Percentiles rank a stretch among this genome's conserved stretches.
Conservation (phyloP, 2,888 invertebrate species). For the Philonicus albiceps region DNA sequence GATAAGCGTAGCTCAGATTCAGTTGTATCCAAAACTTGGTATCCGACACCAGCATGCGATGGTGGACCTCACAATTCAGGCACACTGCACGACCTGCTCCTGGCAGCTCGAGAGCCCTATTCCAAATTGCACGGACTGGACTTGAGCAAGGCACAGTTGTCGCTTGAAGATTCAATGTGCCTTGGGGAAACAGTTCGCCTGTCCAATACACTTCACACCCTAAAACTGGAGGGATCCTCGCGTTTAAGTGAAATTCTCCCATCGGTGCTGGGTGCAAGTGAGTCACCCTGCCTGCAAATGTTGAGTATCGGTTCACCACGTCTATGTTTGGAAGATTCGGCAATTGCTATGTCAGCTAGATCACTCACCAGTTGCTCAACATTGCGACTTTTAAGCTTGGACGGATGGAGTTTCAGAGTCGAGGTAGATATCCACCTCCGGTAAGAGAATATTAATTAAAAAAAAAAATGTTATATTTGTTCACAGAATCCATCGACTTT, state of each 20-base stretch:
- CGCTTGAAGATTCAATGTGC: conserved; percentile 67
- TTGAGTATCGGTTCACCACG: conserved; percentile 67
- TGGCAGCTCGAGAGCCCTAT: conserved; percentile 63
- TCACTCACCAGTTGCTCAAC: conserved; percentile 62
- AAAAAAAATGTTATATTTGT: neutral
- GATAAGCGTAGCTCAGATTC: conserved; percentile 67
- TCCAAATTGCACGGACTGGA: conserved; percentile 67
- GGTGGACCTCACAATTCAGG: conserved; percentile 59
- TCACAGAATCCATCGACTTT: conserved; percentile 58
- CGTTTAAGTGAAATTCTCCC: conserved; percentile 67
- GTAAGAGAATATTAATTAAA: neutral
- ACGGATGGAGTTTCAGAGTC: conserved; percentile 68
- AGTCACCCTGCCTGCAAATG: conserved; percentile 66
- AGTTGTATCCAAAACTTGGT: conserved; percentile 65
- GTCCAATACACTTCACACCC: conserved; percentile 65
- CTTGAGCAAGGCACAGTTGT: conserved; percentile 67
- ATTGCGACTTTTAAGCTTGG: conserved; percentile 65
- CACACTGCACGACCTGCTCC: conserved; percentile 56
- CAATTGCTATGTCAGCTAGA: conserved; percentile 56
- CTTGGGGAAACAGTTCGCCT: conserved; percentile 67
- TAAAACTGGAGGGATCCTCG: conserved; percentile 67
- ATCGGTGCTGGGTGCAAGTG: conserved; percentile 66
- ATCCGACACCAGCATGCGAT: conserved; percentile 66
- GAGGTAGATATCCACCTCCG: conserved; percentile 60
- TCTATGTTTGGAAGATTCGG: conserved; percentile 65